A percentile compares a stretch with the other conserved stretches of the same genome.
phyloP scores from a whole-genome alignment of 2,113 vertebrate species.

The Ictalurus punctatus region DNA sequence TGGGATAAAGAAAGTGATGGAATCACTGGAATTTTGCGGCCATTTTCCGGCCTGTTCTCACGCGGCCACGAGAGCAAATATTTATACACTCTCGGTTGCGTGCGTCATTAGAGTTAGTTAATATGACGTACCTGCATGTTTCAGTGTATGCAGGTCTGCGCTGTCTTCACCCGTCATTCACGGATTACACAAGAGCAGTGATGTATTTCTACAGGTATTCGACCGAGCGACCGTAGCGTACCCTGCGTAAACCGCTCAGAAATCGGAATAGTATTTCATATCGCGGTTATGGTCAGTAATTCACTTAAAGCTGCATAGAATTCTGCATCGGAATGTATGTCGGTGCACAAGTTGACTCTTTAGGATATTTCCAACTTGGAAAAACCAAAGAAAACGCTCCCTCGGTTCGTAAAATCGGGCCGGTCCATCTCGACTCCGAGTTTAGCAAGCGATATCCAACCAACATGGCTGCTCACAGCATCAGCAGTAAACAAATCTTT shows the following conservation, averaged over 20 bases:
- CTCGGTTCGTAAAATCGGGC: background rate
- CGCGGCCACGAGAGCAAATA: background rate
- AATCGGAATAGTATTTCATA: background rate
- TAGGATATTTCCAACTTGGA: background rate
- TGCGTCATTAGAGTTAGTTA: background rate
- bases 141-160: background rate
- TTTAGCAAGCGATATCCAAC: background rate
- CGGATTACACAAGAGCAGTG: conserved; percentile 15
- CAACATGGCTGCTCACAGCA: background rate
- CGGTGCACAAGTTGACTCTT: background rate
- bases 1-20: background rate
- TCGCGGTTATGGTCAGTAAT: background rate
- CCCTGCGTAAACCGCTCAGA: background rate
- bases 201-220: conserved; percentile 3
- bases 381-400: background rate
- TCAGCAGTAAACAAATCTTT: background rate
- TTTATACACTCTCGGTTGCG: background rate
- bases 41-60: background rate
- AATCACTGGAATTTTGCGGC: background rate
- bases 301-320: background rate
- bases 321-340: background rate
- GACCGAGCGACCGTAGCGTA: background rate
- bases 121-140: background rate
- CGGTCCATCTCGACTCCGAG: background rate
- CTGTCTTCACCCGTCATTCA: conserved; percentile 34